Evolutionary conservation across 2,888 invertebrate species (phyloP).

Genomic region (Amphipoea oculea): DNA sequence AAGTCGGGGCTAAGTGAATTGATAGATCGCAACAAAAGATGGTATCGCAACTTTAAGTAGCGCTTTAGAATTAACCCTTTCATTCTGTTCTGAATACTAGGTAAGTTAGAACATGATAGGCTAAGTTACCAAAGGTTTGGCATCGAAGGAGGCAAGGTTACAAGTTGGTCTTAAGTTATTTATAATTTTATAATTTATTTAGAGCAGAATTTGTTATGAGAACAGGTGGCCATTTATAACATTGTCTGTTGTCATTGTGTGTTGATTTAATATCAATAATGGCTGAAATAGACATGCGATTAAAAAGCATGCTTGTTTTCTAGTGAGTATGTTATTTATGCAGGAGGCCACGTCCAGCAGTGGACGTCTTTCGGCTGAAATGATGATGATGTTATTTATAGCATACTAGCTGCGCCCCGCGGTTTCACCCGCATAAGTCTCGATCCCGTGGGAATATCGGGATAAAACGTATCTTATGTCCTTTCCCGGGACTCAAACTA

Average conservation of each 20-base stretch:
- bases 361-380: too few species aligned
- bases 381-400: neutral
- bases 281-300: neutral
- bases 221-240: neutral
- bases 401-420: too few species aligned
- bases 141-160: constrained; percentile 10
- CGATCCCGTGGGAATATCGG: too few species aligned
- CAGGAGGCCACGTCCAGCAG: too few species aligned
- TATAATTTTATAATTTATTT: constrained; percentile 17
- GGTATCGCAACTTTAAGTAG: constrained; percentile 42
- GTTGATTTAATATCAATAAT: neutral
- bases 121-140: constrained; percentile 2
- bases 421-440: too few species aligned
- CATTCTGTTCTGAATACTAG: constrained; percentile 17
- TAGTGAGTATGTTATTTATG: neutral
- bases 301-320: neutral
- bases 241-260: too few species aligned
- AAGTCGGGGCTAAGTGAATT: constrained; percentile 51
- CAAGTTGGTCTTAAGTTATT: constrained; percentile 20
- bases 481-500: too few species aligned
- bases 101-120: constrained; percentile 28
- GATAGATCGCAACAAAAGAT: too few species aligned
- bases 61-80: constrained; percentile 27
- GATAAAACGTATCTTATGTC: too few species aligned
- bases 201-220: neutral